Conservation (phyloP, 2,888 invertebrate species). For the Hedya salicella region DNA sequence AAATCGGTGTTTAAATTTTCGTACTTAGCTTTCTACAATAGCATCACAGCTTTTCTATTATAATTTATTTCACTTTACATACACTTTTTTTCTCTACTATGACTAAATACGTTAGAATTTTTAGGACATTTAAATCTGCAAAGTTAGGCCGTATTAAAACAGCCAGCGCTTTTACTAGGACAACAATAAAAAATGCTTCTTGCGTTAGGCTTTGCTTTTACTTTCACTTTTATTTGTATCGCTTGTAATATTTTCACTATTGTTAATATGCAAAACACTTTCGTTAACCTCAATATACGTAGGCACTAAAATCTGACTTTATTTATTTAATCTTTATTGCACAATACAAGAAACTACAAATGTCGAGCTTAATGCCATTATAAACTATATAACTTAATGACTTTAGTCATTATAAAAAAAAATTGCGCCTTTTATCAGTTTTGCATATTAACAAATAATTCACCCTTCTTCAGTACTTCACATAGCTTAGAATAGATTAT, state of each 20-base stretch:
- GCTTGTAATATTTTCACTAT: slow-evolving; percentile 45
- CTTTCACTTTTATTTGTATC: slow-evolving; percentile 31
- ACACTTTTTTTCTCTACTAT: slow-evolving; percentile 25
- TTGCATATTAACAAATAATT: slow-evolving; percentile 40
- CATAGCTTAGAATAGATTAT: slow-evolving; percentile 48
- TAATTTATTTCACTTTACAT: slow-evolving; percentile 22
- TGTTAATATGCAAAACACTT: slow-evolving; percentile 51
- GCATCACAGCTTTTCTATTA: slow-evolving; percentile 43
- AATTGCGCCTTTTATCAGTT: not conserved
- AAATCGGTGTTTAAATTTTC: not conserved
- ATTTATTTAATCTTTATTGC: too few species aligned
- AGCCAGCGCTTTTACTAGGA: slow-evolving; percentile 28
- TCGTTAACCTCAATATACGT: not conserved
- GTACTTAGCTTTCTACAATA: slow-evolving; percentile 21
- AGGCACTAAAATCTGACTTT: too few species aligned
- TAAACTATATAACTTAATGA: too few species aligned
- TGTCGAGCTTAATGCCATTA: too few species aligned
- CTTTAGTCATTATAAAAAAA: too few species aligned
- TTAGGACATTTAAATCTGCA: slow-evolving; percentile 1
- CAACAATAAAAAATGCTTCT: slow-evolving; percentile 20
- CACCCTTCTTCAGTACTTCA: slow-evolving; percentile 47
- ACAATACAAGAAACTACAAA: too few species aligned
- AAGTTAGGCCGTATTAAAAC: slow-evolving; percentile 26
- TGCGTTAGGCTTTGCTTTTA: slow-evolving; percentile 38
- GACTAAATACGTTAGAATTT: slow-evolving; percentile 47